phyloP scores from a whole-genome alignment of 2,797 vertebrate species.

The Limnodromus scolopaceus region DNA sequence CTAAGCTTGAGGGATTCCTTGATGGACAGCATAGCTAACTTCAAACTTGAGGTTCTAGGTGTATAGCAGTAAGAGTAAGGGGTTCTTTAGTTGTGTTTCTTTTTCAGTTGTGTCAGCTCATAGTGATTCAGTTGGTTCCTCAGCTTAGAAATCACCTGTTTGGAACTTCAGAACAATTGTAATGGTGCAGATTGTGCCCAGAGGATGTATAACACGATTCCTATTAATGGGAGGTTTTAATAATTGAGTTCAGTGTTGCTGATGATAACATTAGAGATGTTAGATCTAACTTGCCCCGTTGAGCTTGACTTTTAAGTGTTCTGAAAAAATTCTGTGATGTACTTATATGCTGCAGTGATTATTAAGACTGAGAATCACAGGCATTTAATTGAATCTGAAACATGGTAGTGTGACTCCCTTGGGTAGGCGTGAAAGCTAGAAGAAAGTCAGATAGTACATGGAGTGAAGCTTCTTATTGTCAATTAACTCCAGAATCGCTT shows the following conservation, averaged over 20 bases:
- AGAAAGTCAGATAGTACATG: neutral
- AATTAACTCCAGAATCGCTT: neutral
- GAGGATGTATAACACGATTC: neutral
- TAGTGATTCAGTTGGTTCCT: neutral
- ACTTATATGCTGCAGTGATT: conserved; percentile 17
- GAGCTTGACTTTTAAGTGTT: neutral
- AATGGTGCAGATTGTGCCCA: neutral
- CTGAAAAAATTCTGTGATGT: neutral
- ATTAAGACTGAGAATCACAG: conserved; percentile 25
- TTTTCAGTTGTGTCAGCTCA: neutral
- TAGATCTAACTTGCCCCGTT: neutral
- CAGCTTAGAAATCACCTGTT: neutral
- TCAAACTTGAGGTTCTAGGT: neutral
- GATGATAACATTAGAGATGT: neutral
- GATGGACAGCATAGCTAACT: neutral
- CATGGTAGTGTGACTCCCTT: neutral
- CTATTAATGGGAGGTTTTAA: neutral
- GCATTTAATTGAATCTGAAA: conserved; percentile 24
- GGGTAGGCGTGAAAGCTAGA: neutral
- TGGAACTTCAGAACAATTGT: neutral
- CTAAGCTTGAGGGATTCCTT: neutral
- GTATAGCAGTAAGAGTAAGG: neutral
- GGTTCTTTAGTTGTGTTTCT: neutral
- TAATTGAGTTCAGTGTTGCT: conserved; percentile 14
- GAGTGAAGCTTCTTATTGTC: neutral